Conservation (phyloP, 2,797 vertebrate species). For the Rhinogobio ventralis region DNA sequence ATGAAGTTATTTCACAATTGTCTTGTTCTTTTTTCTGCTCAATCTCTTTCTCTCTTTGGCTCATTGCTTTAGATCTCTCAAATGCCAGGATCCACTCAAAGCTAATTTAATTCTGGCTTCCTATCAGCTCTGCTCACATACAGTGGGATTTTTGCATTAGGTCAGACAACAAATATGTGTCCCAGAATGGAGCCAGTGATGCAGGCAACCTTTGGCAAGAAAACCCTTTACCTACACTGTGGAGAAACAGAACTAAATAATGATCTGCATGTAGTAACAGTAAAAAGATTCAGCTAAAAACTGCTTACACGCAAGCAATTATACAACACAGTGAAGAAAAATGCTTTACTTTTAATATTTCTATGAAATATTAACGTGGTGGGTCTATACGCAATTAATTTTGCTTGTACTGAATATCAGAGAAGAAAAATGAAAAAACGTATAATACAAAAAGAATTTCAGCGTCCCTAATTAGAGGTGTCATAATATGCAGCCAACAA, state of each 20-base stretch:
- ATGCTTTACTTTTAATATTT: not conserved
- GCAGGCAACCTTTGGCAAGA: constrained; percentile 27
- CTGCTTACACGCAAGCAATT: not conserved
- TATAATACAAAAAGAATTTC: constrained; percentile 10
- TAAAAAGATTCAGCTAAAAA: constrained; percentile 25
- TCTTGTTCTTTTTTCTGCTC: not conserved
- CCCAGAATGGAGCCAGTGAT: constrained; percentile 20
- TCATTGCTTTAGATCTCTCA: constrained; percentile 48
- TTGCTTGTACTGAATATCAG: constrained; percentile 4
- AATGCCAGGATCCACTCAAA: constrained; percentile 59
- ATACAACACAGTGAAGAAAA: not conserved
- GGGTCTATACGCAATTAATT: not conserved
- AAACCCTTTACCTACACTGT: not conserved
- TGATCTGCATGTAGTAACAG: not conserved
- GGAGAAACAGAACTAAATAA: constrained; percentile 16
- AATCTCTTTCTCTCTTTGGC: not conserved
- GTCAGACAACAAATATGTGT: constrained; percentile 32
- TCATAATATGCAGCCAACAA: constrained; percentile 37
- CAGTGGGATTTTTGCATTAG: constrained; percentile 45
- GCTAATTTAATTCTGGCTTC: constrained; percentile 59
- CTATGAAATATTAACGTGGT: not conserved
- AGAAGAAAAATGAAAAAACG: constrained; percentile 8
- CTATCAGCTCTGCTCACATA: constrained; percentile 45
- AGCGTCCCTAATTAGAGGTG: constrained; percentile 18
- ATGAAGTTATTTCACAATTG: not conserved